Evolutionary conservation across 2,113 vertebrate species (phyloP).

Genomic region (Trichechus manatus): DNA sequence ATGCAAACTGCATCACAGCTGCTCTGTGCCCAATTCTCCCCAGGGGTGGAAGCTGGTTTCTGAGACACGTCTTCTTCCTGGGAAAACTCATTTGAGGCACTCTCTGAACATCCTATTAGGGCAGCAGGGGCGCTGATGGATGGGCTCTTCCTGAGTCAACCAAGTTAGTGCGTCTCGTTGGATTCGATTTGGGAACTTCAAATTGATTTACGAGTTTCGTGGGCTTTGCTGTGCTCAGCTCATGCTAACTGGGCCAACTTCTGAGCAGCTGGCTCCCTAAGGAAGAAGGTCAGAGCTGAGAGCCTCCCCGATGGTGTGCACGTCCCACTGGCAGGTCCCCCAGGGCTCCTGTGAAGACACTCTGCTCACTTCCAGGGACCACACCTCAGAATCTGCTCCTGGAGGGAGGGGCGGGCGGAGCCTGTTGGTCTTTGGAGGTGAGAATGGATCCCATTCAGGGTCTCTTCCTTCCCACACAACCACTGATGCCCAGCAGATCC

Average conservation of each 20-base stretch:
- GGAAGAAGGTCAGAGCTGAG: background rate
- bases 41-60: rapidly evolving
- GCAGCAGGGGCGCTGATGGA: rapidly evolving
- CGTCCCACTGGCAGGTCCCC: rapidly evolving
- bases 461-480: background rate
- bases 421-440: background rate
- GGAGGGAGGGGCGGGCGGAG: background rate
- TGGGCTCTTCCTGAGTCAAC: background rate
- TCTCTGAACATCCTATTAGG: background rate
- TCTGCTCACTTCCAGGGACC: background rate
- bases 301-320: rapidly evolving
- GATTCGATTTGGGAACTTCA: background rate
- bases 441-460: rapidly evolving
- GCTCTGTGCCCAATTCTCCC: rapidly evolving
- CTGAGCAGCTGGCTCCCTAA: rapidly evolving
- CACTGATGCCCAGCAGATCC: rapidly evolving
- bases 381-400: background rate
- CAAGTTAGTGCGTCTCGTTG: rapidly evolving
- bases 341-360: no score
- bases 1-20: background rate
- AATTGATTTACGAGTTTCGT: rapidly evolving
- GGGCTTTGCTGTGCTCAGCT: background rate
- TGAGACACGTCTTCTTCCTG: background rate
- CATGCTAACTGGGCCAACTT: background rate
- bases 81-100: background rate